A percentile compares a stretch with the other conserved stretches of the same genome.
Conservation (phyloP, 2,113 vertebrate species). For the Lontra canadensis region DNA sequence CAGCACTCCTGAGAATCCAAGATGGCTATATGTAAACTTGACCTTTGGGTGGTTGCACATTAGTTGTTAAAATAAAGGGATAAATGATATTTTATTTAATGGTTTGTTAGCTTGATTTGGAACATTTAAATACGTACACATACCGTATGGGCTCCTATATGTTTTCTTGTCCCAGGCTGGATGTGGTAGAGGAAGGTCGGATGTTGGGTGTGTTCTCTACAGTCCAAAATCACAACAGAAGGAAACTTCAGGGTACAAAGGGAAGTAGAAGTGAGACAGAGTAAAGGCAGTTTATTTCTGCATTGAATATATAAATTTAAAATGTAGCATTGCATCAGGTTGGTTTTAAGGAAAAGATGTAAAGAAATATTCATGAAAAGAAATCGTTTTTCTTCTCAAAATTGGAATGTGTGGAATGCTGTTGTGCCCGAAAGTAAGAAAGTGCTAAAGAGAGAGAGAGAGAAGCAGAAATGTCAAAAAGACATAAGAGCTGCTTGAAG, state of each 20-base stretch:
- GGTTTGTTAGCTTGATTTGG: neutral
- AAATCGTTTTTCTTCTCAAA: neutral
- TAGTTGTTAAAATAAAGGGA: neutral
- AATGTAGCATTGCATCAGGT: neutral
- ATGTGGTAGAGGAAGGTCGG: neutral
- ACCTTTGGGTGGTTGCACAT: neutral
- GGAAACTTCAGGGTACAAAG: neutral
- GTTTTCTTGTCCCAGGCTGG: neutral
- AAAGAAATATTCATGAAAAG: neutral
- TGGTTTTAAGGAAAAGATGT: neutral
- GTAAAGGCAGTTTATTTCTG: neutral
- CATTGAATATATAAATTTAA: neutral
- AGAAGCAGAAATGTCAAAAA: neutral
- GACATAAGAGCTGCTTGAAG: neutral
- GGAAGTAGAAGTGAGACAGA: neutral
- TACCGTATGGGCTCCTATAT: neutral
- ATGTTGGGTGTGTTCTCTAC: neutral
- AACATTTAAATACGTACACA: neutral
- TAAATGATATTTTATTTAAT: neutral
- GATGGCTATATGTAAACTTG: neutral
- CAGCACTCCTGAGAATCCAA: neutral
- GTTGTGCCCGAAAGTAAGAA: neutral
- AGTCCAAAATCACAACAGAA: neutral
- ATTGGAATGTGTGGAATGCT: neutral
- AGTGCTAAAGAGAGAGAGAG: neutral